Evolutionary conservation across 2,113 vertebrate species (phyloP).

Genomic region (Paracanthobrama guichenoti): DNA sequence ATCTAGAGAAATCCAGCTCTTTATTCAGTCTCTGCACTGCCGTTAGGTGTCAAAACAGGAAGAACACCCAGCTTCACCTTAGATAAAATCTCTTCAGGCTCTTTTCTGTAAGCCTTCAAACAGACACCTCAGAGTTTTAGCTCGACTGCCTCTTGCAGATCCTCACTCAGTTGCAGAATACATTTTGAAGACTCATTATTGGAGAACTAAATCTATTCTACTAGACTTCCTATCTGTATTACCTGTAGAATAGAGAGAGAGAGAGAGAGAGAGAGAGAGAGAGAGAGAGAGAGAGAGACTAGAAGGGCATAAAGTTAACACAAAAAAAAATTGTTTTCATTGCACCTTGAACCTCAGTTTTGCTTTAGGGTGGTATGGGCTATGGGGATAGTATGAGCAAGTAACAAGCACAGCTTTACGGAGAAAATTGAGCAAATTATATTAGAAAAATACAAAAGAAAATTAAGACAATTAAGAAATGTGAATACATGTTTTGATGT

Average conservation of each 20-base stretch:
- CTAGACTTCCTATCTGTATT: conserved; percentile 26
- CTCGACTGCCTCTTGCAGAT: conserved; percentile 25
- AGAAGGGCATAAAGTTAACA: background rate
- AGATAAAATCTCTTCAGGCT: conserved; percentile 54
- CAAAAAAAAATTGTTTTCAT: background rate
- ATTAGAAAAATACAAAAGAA: too few species aligned
- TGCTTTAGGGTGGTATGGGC: background rate
- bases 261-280: conserved; percentile 18
- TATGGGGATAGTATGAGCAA: background rate
- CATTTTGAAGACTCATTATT: conserved; percentile 57
- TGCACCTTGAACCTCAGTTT: background rate
- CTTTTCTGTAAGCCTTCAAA: conserved; percentile 48
- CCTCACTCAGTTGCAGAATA: conserved; percentile 43
- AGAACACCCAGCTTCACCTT: conserved; percentile 51
- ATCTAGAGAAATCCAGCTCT: conserved; percentile 40
- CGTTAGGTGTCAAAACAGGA: conserved; percentile 39
- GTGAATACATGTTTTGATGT: too few species aligned
- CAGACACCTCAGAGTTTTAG: conserved; percentile 44
- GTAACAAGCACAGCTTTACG: too few species aligned
- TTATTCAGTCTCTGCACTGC: conserved; percentile 60
- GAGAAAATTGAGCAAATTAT: too few species aligned
- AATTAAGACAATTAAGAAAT: too few species aligned
- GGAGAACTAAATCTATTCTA: conserved; percentile 51
- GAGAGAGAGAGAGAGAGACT: conserved; percentile 3
- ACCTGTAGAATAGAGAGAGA: background rate